Conservation (phyloP, 2,113 vertebrate species). For the Numenius arquata region DNA sequence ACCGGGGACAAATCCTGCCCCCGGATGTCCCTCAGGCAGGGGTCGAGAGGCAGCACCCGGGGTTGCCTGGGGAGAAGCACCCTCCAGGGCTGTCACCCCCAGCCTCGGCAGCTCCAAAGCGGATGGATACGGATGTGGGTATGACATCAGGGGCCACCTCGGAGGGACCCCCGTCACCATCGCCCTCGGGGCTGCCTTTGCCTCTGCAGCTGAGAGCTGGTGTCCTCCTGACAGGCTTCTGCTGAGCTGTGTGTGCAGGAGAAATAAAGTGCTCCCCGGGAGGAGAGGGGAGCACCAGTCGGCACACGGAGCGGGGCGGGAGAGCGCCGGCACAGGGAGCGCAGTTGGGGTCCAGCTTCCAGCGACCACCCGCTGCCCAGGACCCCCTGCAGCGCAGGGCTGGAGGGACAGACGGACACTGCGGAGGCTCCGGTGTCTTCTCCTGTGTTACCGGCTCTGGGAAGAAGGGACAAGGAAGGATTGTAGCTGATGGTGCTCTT, state of each 20-base stretch:
- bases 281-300: background rate
- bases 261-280: background rate
- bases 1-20: background rate
- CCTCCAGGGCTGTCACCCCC: background rate
- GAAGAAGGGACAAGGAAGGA: background rate
- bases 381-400: background rate
- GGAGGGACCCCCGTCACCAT: background rate
- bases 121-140: rapidly evolving
- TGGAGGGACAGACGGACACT: background rate
- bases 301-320: background rate
- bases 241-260: rapidly evolving
- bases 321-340: background rate
- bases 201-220: background rate
- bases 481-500: background rate
- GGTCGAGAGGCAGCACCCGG: background rate
- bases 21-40: background rate
- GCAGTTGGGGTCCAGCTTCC: background rate
- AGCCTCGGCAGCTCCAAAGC: background rate
- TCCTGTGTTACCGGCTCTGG: background rate
- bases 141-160: background rate
- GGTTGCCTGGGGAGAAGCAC: background rate
- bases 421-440: background rate
- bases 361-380: background rate
- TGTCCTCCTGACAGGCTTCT: background rate
- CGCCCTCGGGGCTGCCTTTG: background rate